A percentile compares a stretch with the other conserved stretches of the same genome.
These are phyloP conservation scores for Caligus rogercresseyi DNA, from an alignment of 1,140 invertebrate species.

Conservation along the genomic window DNA sequence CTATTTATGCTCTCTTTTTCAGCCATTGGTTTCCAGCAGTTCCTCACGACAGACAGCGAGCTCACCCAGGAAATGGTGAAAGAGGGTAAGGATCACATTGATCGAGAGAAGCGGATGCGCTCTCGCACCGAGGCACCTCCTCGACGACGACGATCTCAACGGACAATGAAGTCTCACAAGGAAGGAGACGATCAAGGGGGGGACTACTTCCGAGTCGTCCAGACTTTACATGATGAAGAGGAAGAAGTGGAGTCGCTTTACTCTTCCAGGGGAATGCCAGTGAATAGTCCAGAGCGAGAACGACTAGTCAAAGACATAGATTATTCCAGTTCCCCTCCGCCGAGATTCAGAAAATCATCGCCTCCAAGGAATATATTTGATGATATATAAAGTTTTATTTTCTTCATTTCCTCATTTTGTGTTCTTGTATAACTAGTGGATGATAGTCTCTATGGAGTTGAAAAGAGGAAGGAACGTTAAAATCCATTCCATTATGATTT, in stretches of 20 bases:
- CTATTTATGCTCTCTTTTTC: no score
- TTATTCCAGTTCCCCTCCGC: not conserved
- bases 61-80: slow-evolving; percentile 78
- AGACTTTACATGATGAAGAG: no score
- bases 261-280: no score
- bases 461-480: no score
- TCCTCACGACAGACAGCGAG: slow-evolving; percentile 69
- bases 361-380: not conserved
- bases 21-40: slow-evolving; percentile 78
- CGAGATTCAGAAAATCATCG: not conserved
- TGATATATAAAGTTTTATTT: no score
- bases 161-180: slow-evolving; percentile 24
- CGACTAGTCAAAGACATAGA: not conserved
- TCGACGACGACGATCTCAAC: slow-evolving; percentile 46
- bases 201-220: no score
- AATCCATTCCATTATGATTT: no score
- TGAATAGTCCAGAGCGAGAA: not conserved
- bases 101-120: slow-evolving; percentile 43
- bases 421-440: no score
- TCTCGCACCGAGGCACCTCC: slow-evolving; percentile 60
- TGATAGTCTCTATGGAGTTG: no score
- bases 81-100: slow-evolving; percentile 75
- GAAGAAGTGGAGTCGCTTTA: no score
- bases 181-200: not conserved
- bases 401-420: no score